phyloP scores from a whole-genome alignment of 2,113 vertebrate species.

The Carlito syrichta region DNA sequence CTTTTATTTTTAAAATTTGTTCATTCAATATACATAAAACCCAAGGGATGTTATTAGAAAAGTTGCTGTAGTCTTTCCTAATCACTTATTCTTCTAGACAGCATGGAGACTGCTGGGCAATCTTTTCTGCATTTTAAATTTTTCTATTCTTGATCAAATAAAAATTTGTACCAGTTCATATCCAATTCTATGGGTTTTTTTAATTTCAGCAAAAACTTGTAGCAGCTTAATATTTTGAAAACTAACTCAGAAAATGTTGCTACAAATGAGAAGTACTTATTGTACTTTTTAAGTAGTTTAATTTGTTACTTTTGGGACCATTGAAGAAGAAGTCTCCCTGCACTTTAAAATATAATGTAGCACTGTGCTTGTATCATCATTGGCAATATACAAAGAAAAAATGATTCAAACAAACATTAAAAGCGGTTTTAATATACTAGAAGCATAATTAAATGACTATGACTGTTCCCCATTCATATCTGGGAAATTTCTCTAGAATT shows the following conservation, averaged over 20 bases:
- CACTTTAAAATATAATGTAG: slow-evolving; percentile 37
- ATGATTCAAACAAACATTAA: slow-evolving; percentile 30
- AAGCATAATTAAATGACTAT: slow-evolving; percentile 68
- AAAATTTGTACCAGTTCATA: neutral
- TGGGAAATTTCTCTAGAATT: slow-evolving; percentile 31
- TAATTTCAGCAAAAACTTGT: slow-evolving; percentile 4
- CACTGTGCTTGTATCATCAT: neutral
- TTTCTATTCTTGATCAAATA: neutral
- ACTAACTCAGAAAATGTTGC: slow-evolving; percentile 44
- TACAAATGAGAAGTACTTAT: slow-evolving; percentile 31
- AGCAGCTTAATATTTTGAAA: slow-evolving; percentile 54
- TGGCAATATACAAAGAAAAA: slow-evolving; percentile 43
- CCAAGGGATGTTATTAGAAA: neutral
- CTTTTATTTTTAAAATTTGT: slow-evolving; percentile 21
- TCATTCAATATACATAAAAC: neutral
- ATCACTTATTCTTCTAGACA: neutral
- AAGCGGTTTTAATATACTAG: slow-evolving; percentile 52
- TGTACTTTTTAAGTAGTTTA: slow-evolving; percentile 56
- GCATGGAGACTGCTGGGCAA: neutral
- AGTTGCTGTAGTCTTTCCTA: accelerated
- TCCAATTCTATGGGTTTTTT: slow-evolving; percentile 17
- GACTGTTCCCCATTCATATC: neutral
- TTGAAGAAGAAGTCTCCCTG: neutral
- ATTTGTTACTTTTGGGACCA: slow-evolving; percentile 51
- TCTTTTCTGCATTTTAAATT: neutral